Percentiles rank a stretch among this genome's conserved stretches.
Evolutionary conservation across 2,888 invertebrate species (phyloP).

Genomic region (Lutraria lutraria): DNA sequence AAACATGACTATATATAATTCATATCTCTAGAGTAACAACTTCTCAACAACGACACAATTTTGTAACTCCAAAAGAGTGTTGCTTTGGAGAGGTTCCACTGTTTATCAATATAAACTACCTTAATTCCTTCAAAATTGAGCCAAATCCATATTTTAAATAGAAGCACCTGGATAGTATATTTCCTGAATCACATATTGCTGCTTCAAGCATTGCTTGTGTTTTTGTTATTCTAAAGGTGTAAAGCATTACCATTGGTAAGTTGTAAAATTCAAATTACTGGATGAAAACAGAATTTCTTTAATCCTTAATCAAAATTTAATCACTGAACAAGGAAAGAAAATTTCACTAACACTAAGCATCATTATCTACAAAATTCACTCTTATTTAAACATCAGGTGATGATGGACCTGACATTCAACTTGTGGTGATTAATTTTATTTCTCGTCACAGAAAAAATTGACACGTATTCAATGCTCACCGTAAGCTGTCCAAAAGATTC

Average conservation of each 20-base stretch:
- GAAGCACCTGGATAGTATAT: not conserved
- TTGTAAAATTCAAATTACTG: slow-evolving; percentile 1
- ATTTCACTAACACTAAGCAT: not conserved
- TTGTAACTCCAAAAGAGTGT: too few relatives aligned
- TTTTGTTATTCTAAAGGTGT: not conserved
- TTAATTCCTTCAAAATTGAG: not conserved
- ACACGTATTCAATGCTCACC: slow-evolving; percentile 47
- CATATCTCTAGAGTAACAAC: too few relatives aligned
- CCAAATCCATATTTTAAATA: not conserved
- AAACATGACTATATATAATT: too few relatives aligned
- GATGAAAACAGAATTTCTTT: not conserved
- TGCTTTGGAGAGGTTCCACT: too few relatives aligned
- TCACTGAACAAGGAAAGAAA: not conserved
- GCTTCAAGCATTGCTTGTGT: not conserved
- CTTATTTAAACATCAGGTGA: not conserved
- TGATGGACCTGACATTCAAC: slow-evolving; percentile 38
- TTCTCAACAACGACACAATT: too few relatives aligned
- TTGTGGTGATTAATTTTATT: slow-evolving; percentile 49
- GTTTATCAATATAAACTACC: not conserved
- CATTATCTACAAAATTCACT: slow-evolving; percentile 1
- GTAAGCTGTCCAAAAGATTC: slow-evolving; percentile 31
- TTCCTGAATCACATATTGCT: not conserved
- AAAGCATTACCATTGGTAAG: slow-evolving; percentile 17
- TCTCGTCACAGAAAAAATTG: slow-evolving; percentile 49
- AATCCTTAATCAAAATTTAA: slow-evolving; percentile 23